Evolutionary conservation across 2,113 vertebrate genomes (phyloP).

Genomic region (Callithrix jacchus): DNA sequence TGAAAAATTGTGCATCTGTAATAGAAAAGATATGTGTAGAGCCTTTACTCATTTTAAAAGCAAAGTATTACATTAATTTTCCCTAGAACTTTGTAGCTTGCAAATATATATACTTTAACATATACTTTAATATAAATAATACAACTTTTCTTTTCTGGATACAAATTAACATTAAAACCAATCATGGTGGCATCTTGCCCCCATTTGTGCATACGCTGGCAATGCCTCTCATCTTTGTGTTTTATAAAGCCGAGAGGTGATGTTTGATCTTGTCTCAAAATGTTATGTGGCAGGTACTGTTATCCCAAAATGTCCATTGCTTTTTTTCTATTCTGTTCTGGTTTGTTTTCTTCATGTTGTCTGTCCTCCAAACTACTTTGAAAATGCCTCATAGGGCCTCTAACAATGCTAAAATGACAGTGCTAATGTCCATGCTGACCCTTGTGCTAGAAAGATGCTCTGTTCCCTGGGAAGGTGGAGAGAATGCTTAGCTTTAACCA

Average conservation of each 20-base stretch:
- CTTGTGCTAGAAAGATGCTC: not conserved
- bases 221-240: not conserved
- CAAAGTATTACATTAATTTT: not conserved
- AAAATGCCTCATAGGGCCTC: not conserved
- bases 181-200: not conserved
- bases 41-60: not conserved
- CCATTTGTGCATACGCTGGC: not conserved
- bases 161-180: not conserved
- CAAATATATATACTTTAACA: not conserved
- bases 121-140: not conserved
- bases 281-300: not conserved
- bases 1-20: not conserved
- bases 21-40: not conserved
- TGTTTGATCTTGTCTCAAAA: not conserved
- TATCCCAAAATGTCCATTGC: not conserved
- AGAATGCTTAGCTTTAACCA: not conserved
- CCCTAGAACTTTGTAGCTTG: not conserved
- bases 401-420: not conserved
- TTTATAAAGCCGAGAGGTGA: not conserved
- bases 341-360: not conserved
- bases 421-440: not conserved
- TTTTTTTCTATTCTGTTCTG: not conserved
- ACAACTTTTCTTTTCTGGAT: not conserved
- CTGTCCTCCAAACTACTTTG: not conserved
- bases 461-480: not conserved